Evolutionary conservation across 2,888 invertebrate species (phyloP), one percentile per base, ranked within the genome.

Genomic region (Dendrolimus houi): DNA sequence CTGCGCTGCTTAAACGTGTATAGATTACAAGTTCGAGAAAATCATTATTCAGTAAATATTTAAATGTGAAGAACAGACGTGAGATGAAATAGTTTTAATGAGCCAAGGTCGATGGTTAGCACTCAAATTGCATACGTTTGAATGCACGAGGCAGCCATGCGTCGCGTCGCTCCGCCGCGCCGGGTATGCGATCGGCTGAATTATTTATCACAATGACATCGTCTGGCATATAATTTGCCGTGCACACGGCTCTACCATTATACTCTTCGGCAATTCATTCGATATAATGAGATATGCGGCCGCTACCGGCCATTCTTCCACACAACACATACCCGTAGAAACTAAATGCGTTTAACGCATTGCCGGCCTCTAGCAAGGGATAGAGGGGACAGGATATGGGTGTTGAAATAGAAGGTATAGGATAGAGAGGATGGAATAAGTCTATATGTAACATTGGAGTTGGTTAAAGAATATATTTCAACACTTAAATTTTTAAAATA

Each of bases 131-230:
- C 47, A 47, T 47, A 12, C 47, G 47, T 47, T 47, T 47, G 47
- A 47, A 47, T 47, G 47, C 47, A 47, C 9, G 47, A 47, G 47
- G 47, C 47, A 12, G 47, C 47, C 12, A 41, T 55, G 14, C 55
- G 41, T 41, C 58, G 55, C 58, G 55, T 29, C 47, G 55, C 55
- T 56, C 54, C 52, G 58, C 61, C 60, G 58, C 58, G 57, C 52
- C 52, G 59, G 59, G 60, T 60, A 63, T 60, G 60, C 60, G 58
- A 66, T 66, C 68, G 65, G 67, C 69, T 75, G 75, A 81, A 83
- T 83, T 84, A 84, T 85, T 83, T 81, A 84, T 79, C 79, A 84
- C 83, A 87, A 84, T 85, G 85, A 86, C 84, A 85, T 81, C 79
- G 77, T 66, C 77, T 75, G 81, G 77, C 80, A 77, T 85, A 85